Evolutionary conservation across 1,140 invertebrate genomes (phyloP).

Genomic region (Drosophila athabasca): DNA sequence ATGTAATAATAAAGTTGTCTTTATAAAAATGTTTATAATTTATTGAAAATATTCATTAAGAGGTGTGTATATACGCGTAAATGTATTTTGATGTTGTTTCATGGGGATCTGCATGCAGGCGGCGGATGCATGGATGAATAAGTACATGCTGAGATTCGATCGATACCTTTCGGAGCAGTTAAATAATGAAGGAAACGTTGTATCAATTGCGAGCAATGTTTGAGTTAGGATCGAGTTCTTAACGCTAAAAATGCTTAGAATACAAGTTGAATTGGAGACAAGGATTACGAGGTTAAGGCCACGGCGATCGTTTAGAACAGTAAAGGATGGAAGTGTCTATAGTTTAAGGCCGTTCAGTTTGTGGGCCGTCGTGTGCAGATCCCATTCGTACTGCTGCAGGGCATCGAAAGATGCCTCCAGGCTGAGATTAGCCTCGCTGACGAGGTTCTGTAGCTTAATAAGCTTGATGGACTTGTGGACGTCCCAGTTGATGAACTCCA

Average conservation of each 20-base stretch:
- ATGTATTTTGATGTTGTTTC: slow-evolving; percentile 33
- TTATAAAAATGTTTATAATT: slow-evolving; percentile 39
- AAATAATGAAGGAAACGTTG: slow-evolving; percentile 31
- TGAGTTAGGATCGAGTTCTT: slow-evolving; percentile 38
- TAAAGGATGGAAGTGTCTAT: slow-evolving; percentile 20
- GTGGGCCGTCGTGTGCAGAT: slow-evolving; percentile 78
- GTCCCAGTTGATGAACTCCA: slow-evolving; percentile 94
- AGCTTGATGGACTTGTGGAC: slow-evolving; percentile 95
- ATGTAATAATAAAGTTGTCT: too few relatives aligned
- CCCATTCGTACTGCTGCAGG: slow-evolving; percentile 84
- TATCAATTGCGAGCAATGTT: slow-evolving; percentile 62
- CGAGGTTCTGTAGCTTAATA: slow-evolving; percentile 88
- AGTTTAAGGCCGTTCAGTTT: slow-evolving; percentile 75
- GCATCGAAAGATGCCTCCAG: slow-evolving; percentile 83
- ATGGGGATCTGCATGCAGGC: slow-evolving; percentile 18
- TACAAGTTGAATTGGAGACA: slow-evolving; percentile 35
- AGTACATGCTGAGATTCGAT: slow-evolving; percentile 76
- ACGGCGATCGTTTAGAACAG: slow-evolving; percentile 46
- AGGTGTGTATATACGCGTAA: slow-evolving; percentile 16
- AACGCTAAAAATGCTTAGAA: slow-evolving; percentile 59
- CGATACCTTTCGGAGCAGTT: slow-evolving; percentile 20
- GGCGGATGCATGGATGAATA: slow-evolving; percentile 49
- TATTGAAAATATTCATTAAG: slow-evolving; percentile 33
- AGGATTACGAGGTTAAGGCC: slow-evolving; percentile 53
- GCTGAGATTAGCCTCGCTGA: slow-evolving; percentile 83